These are phyloP conservation scores for Otolemur garnettii DNA, from an alignment of 2,113 vertebrate species.

Conservation along the genomic window DNA sequence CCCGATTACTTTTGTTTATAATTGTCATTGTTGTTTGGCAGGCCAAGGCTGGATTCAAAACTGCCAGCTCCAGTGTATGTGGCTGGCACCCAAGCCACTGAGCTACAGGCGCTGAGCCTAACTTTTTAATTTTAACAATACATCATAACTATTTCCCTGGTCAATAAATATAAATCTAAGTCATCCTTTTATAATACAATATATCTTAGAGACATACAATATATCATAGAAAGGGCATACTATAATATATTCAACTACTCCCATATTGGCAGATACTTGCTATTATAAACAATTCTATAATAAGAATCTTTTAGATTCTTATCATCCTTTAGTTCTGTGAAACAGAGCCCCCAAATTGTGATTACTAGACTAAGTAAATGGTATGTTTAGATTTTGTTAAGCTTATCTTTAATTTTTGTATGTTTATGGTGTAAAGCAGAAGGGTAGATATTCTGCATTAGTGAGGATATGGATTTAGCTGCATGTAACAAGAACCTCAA, in stretches of 20 bases:
- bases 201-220: not conserved
- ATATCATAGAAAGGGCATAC: not conserved
- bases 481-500: not conserved
- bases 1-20: too few species aligned
- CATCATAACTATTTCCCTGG: not conserved
- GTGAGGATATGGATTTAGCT: not conserved
- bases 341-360: not conserved
- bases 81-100: too few species aligned
- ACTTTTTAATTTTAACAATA: constrained; percentile 21
- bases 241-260: not conserved
- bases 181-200: not conserved
- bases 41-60: too few species aligned
- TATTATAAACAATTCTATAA: not conserved
- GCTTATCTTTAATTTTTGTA: not conserved
- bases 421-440: not conserved
- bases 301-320: not conserved
- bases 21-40: too few species aligned
- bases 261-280: not conserved
- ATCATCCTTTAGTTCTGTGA: not conserved
- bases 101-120: not conserved
- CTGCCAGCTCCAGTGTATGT: too few species aligned
- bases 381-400: not conserved
- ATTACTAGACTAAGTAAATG: constrained; percentile 15
- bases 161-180: not conserved
- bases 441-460: not conserved